Evolutionary conservation across 1,140 invertebrate species (phyloP).

Genomic region (Tetranychus cinnabarinus): DNA sequence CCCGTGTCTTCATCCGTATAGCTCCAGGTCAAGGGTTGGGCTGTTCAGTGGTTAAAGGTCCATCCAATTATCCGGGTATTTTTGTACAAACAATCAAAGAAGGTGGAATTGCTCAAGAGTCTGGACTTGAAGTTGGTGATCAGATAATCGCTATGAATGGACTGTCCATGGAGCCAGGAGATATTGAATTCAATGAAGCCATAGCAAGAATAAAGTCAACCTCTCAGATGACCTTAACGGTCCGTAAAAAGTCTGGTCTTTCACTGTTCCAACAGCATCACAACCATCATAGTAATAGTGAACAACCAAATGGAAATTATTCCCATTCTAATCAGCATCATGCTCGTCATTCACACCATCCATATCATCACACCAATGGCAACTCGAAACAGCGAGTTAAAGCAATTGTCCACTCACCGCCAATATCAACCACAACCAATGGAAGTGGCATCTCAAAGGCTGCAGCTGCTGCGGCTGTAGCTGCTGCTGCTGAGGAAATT

Average conservation of each 20-base stretch:
- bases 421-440: not conserved
- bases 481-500: not conserved
- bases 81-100: slow-evolving; percentile 76
- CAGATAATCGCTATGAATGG: slow-evolving; percentile 78
- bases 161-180: slow-evolving; percentile 32
- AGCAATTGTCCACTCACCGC: not conserved
- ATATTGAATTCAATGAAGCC: slow-evolving; percentile 47
- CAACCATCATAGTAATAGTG: not conserved
- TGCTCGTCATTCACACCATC: not conserved
- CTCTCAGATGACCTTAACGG: slow-evolving; percentile 10
- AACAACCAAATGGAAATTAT: not conserved
- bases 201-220: slow-evolving; percentile 12
- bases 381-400: not conserved
- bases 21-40: slow-evolving; percentile 2
- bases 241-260: slow-evolving; percentile 11
- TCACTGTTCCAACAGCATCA: not conserved
- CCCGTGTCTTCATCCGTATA: not conserved
- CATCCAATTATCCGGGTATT: slow-evolving; percentile 36
- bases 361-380: not conserved
- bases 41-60: slow-evolving; percentile 33
- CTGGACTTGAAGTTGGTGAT: slow-evolving; percentile 66
- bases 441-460: not conserved
- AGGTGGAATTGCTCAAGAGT: slow-evolving; percentile 56
- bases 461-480: not conserved
- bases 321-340: not conserved